Conservation (phyloP, 1,140 invertebrate species). For the Scylla paramamosain region DNA sequence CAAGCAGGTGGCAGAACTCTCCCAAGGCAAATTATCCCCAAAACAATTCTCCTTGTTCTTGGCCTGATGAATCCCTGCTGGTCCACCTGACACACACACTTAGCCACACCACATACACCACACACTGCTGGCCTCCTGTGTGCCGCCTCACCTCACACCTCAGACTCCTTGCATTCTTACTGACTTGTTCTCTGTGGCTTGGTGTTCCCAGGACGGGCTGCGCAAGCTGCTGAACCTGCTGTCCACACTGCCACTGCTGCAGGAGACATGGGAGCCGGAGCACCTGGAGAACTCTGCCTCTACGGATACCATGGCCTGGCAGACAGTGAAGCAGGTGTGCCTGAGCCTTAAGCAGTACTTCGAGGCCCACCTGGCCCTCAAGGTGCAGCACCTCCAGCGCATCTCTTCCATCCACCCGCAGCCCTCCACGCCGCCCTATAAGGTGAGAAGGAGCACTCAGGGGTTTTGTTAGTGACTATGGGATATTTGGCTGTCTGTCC, state of each 20-base stretch:
- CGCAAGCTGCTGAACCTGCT: conserved; percentile 96
- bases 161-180: background rate
- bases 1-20: too few relatives aligned
- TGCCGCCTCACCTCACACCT: too few relatives aligned
- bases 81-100: too few relatives aligned
- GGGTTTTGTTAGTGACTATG: too few relatives aligned
- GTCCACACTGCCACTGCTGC: conserved; percentile 77
- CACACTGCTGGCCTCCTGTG: too few relatives aligned
- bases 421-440: conserved; percentile 80
- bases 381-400: conserved; percentile 89
- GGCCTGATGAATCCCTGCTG: too few relatives aligned
- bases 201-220: conserved; percentile 86
- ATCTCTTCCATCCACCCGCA: conserved; percentile 81
- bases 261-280: conserved; percentile 73
- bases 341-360: conserved; percentile 94
- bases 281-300: conserved; percentile 54
- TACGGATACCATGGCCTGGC: conserved; percentile 94
- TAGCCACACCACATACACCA: too few relatives aligned
- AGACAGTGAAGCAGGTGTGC: conserved; percentile 95
- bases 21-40: too few relatives aligned
- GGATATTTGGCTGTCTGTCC: too few relatives aligned
- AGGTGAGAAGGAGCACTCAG: conserved; percentile 77
- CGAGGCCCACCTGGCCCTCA: conserved; percentile 93
- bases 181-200: background rate
- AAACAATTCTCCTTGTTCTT: too few relatives aligned